Base-by-base conservation (phyloP, 2,888 invertebrate species). In the Drosophila barbarae region DNA sequence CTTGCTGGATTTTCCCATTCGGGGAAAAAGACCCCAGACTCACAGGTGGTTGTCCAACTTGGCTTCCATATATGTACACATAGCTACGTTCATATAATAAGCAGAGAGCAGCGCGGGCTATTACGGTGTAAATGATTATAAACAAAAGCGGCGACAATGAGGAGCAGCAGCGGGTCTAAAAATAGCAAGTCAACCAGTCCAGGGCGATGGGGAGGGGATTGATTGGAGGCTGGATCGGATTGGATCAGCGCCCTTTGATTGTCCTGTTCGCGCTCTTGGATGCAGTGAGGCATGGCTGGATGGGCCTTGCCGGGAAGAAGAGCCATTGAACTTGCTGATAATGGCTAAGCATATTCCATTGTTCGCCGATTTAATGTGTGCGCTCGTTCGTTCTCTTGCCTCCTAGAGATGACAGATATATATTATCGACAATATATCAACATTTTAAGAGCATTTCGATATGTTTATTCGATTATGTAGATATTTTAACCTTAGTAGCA, bases 41-140 rank as follows among this genome's bases (percentile, higher is more conserved):
- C 42, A 36, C 59, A 59, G 57, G 57, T 59, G 59, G 57, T 56
- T 39, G 32, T 42, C 26, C 23, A 9, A 30, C 10, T 30, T 44
- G 15, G 23, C 12, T 21, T 18, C 21, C 42, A 18, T 53, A 10
- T 34, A 12, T 18, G 18, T 18, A 18, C 18, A 18, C 23, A n/a
- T 54, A 36, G n/a, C 38, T 49, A 39, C 49, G 67, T 61, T 63
- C 69, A 63, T 69, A 71, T 70, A 74, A 67, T 42, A 10, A 42
- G 4, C 12, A 18, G 18, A 26, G 9, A 63, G 65, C 54, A 56
- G 75, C 84, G n/a, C 4, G n/a, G n/a, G 23, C 23, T 8, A 80
- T 80, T 78, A 69, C 77, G 71, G 74, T 71, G 77, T 80, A 69
- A 83, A 83, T 80, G 63, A 83, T 80, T 69, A 77, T 77, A 57